These are phyloP conservation scores for Periparus ater DNA, from an alignment of 2,797 vertebrate genomes.

Conservation along the genomic window DNA sequence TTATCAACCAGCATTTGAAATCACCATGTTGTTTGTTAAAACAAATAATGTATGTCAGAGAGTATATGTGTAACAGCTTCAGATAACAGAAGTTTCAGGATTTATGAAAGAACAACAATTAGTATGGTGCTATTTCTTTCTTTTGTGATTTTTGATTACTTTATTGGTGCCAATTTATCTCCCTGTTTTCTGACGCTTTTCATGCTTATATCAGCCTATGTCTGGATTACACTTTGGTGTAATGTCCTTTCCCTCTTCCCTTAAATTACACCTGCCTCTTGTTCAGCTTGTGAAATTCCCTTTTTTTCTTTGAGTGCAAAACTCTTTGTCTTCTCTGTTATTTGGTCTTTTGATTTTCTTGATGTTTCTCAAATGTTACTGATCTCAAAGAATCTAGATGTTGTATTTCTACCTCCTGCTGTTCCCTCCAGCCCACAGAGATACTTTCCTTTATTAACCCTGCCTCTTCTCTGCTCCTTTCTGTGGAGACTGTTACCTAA, in stretches of 20 bases:
- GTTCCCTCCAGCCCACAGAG: not conserved
- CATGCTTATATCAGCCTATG: not conserved
- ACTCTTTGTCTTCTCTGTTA: not conserved
- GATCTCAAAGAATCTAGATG: not conserved
- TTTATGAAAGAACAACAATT: not conserved
- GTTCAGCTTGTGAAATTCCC: not conserved
- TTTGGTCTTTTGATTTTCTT: not conserved
- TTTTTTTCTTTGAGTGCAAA: not conserved
- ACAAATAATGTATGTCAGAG: not conserved
- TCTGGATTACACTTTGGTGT: not conserved
- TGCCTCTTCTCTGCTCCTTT: not conserved
- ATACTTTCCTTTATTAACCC: not conserved
- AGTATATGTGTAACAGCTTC: not conserved
- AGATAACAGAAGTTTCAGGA: not conserved
- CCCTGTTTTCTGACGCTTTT: not conserved
- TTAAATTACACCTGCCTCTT: not conserved
- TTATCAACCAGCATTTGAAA: not conserved
- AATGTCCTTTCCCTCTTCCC: not conserved
- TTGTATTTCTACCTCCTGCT: not conserved
- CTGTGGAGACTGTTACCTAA: not conserved
- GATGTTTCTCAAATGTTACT: not conserved
- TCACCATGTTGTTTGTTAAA: conserved; percentile 12
- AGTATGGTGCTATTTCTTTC: not conserved
- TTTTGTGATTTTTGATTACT: not conserved
- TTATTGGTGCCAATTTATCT: not conserved